Base-by-base conservation (phyloP, 2,113 vertebrate species). In the Monopterus albus region DNA sequence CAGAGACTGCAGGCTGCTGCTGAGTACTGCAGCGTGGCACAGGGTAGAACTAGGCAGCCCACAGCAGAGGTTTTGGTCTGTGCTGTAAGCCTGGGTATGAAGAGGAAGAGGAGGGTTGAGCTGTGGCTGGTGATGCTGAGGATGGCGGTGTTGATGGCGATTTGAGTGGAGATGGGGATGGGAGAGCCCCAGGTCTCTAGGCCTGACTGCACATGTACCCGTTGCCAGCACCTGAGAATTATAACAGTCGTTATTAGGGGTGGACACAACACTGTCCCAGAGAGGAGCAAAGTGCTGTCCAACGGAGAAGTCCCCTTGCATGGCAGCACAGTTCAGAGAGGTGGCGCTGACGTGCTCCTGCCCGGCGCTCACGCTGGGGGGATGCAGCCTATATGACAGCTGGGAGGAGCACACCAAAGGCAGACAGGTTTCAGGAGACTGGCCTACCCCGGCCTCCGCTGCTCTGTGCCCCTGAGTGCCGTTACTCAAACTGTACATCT, bases 1-100 rank as follows among this genome's bases (percentile, higher is more conserved):
- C 92, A 98, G 93, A 55, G 97, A 98, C 94, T 96, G 96, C 77
- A 98, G 95, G 91, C 97, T 98, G 93, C 96, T 98, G 94, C 97
- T 97, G 69, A 98, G 96, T 64, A 92, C 92, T 2, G 96, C 95
- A 17, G 96, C 92, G 82, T 96, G 96, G 93, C 96, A 96, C 82
- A 94, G 81, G 13, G 91, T 93, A 61, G 95, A 94, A 81, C 92
- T 93, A 66, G 96, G 91, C 83, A 95, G 87, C 57, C 94, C 91
- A 0, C 94, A 92, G 0, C 93, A 92, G 53, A 95, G 92, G 0
- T 80, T 93, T 52, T 90, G 89, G 78, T 88, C 90, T 23, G 84
- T 47, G 72, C 62, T 79, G 84, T 84, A 91, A 69, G 75, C 84
- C 76, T 89, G 91, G 59, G 67, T 38, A 15, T 86, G 90, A 31